These are phyloP conservation scores for Ramphastos sulfuratus DNA, from an alignment of 2,113 vertebrate genomes.

Conservation along the genomic window DNA sequence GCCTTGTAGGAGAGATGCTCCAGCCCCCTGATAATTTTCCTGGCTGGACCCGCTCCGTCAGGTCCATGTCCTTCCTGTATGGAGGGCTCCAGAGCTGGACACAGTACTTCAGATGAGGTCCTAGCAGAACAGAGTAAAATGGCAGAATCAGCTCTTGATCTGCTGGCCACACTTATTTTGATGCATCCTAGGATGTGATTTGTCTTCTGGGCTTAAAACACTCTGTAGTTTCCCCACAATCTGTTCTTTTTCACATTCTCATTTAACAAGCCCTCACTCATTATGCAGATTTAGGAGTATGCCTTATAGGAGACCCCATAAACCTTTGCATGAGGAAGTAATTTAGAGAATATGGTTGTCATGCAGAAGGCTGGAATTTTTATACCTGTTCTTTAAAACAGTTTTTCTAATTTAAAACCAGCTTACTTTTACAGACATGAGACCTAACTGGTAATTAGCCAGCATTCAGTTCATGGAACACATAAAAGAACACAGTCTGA, in stretches of 20 bases:
- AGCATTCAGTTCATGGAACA: neutral
- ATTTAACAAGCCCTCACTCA: neutral
- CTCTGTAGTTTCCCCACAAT: neutral
- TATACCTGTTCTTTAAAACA: neutral
- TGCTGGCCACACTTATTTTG: no score
- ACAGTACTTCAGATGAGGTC: no score
- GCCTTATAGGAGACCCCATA: neutral
- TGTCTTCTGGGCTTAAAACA: neutral
- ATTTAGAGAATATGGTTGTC: fast-evolving
- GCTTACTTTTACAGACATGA: neutral
- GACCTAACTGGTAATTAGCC: neutral
- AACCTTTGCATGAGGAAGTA: neutral
- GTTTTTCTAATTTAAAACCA: neutral
- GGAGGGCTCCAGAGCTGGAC: no score
- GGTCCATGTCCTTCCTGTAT: no score
- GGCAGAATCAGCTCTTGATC: no score
- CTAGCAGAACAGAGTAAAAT: no score
- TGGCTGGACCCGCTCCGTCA: no score
- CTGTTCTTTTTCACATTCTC: neutral
- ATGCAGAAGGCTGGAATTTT: neutral
- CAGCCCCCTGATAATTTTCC: no score
- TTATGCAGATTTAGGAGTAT: neutral
- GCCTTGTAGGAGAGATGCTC: no score
- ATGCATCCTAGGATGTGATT: no score
- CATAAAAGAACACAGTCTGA: neutral